Percentiles rank a stretch among this genome's conserved stretches.
These are phyloP conservation scores for Choristoneura fumiferana DNA, from an alignment of 1,140 invertebrate species.

Conservation along the genomic window DNA sequence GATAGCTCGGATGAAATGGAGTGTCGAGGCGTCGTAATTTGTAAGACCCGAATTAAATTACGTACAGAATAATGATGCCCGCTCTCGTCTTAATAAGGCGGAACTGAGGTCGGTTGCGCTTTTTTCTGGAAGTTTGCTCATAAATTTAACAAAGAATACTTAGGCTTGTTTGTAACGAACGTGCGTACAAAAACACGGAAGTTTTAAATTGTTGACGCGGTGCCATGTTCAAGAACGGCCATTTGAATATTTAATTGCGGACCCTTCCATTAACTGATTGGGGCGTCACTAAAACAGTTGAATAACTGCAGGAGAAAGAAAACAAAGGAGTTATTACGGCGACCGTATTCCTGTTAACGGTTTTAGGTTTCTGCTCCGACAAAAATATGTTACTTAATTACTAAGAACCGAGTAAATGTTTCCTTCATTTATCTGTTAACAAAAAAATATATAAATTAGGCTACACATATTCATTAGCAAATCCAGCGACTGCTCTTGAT, in stretches of 20 bases:
- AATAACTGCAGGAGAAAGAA: background rate
- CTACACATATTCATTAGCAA: no score
- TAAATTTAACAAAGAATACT: conserved; percentile 4
- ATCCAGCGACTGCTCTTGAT: no score
- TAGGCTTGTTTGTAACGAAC: background rate
- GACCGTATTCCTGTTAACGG: no score
- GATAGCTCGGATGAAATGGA: conserved; percentile 35
- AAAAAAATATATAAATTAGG: no score
- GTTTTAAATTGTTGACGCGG: conserved; percentile 1
- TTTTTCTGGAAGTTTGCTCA: conserved; percentile 8
- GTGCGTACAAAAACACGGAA: background rate
- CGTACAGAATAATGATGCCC: conserved; percentile 35
- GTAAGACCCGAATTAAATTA: conserved; percentile 41
- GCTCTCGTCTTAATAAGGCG: conserved; percentile 30
- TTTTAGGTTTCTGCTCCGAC: no score
- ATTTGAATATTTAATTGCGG: background rate
- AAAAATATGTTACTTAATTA: no score
- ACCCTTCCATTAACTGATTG: conserved; percentile 10
- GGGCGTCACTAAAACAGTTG: background rate
- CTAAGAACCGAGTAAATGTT: no score
- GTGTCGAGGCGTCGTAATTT: conserved; percentile 38
- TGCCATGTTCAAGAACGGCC: background rate
- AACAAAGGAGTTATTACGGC: background rate
- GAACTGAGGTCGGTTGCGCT: conserved; percentile 15
- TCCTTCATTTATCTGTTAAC: no score